Base-by-base conservation (phyloP, 2,888 invertebrate species). In the Pandemis corylana region DNA sequence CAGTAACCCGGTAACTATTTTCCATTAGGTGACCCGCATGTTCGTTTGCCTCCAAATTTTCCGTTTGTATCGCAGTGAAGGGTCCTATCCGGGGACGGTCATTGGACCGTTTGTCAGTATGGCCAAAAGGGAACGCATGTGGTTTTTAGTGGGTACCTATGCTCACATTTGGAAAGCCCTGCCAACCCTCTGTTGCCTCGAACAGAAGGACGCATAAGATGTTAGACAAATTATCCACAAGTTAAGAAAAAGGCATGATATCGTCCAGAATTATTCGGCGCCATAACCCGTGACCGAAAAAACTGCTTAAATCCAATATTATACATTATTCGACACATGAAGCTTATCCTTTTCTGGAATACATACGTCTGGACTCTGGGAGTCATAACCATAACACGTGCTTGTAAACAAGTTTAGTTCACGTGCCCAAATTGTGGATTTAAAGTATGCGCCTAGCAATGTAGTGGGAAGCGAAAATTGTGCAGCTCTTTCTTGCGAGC, bases 321-420 rank as follows among this genome's bases (percentile, higher is more conserved):
- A 70, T 70, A 74, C 74, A 74, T 74, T 61, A 74, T 74, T 61
- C n/a, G 61, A 20, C 44, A 70, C 65, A 66, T 59, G 68, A 59
- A 70, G 59, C 53, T n/a, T 15, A 64, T 67, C 53, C 36, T 69
- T 61, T 74, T 74, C 61, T 49, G 51, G 61, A 69, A 10, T 65
- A 69, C 73, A 65, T 65, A 44, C 66, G 51, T 66, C 59, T 53
- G 67, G 46, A 56, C 9, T 44, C 44, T 49, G 53, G 67, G 51
- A 56, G 56, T 56, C 15, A 51, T 46, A 41, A 51, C 15, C 56
- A 56, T 62, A 65, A 66, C 65, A 62, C 65, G 69, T 69, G 69
- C 44, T 41, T 12, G 65, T 65, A 74, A 70, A 74, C 61, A 74
- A 65, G 59, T 65, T 69, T 42, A 59, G 59, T 65, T 73, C 49